Conservation (phyloP, 2,888 invertebrate species). For the Halocaridina rubra region DNA sequence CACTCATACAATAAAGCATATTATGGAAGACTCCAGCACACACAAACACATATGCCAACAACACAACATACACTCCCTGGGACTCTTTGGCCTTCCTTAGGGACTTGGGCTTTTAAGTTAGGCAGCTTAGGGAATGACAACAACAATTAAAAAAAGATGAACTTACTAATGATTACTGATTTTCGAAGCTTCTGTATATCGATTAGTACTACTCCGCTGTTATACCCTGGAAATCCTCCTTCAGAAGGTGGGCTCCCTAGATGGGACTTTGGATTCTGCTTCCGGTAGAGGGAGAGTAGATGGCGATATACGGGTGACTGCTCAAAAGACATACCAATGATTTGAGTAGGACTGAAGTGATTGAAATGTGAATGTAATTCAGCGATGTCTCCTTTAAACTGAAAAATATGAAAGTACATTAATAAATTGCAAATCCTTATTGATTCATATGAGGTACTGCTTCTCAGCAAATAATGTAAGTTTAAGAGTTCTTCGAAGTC, state of each 20-base stretch:
- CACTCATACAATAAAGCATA: too few relatives aligned
- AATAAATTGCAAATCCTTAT: not conserved
- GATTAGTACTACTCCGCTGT: constrained; percentile 82
- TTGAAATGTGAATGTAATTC: constrained; percentile 78
- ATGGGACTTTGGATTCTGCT: constrained; percentile 73
- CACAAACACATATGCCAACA: too few relatives aligned
- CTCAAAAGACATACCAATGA: constrained; percentile 81
- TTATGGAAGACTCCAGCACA: too few relatives aligned
- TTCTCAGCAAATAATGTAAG: too few relatives aligned
- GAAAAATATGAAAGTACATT: not conserved
- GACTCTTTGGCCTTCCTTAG: too few relatives aligned
- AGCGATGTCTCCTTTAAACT: constrained; percentile 72
- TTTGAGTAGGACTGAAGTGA: constrained; percentile 74
- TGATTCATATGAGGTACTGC: too few relatives aligned
- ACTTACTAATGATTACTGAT: too few relatives aligned
- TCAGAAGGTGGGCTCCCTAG: constrained; percentile 66
- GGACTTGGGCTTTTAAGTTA: too few relatives aligned
- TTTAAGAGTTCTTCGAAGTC: too few relatives aligned
- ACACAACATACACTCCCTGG: too few relatives aligned
- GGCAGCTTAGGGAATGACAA: too few relatives aligned
- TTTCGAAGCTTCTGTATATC: constrained; percentile 77
- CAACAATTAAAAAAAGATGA: too few relatives aligned
- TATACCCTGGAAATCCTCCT: constrained; percentile 78
- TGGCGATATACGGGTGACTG: constrained; percentile 84
- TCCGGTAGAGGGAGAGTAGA: constrained; percentile 77